Conservation (phyloP, 37 sponge, comb jelly and placozoan genomes). For the Oscarella lobularis region DNA sequence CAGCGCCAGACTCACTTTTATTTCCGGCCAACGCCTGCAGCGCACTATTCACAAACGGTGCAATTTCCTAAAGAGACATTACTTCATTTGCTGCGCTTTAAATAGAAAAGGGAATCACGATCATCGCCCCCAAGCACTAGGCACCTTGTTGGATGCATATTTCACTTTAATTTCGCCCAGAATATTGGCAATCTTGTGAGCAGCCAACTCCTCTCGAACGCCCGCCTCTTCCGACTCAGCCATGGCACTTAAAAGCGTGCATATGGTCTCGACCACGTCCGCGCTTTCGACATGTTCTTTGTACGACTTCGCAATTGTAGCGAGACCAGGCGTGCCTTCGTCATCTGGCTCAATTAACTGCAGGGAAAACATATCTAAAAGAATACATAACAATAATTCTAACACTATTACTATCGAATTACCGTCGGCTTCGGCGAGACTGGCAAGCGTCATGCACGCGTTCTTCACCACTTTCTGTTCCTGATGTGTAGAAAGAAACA, state of each 20-base stretch:
- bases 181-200: background rate
- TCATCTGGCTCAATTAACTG: background rate
- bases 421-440: constrained; percentile 23
- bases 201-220: background rate
- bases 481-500: constrained; percentile 9
- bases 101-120: no score
- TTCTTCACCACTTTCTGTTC: constrained; percentile 34
- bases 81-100: no score
- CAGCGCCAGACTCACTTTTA: background rate
- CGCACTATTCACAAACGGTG: background rate
- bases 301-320: constrained; percentile 30
- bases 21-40: background rate
- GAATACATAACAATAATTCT: constrained; percentile 3
- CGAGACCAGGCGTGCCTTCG: constrained; percentile 14
- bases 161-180: background rate
- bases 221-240: constrained; percentile 11
- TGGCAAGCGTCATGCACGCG: constrained; percentile 27
- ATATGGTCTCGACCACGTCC: constrained; percentile 41
- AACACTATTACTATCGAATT: background rate
- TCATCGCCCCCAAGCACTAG: no score
- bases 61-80: background rate
- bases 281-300: constrained; percentile 15
- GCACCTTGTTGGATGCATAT: background rate
- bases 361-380: background rate
- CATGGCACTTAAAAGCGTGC: constrained; percentile 13